Conservation (phyloP, 1,140 invertebrate genomes). For the Hyles euphorbiae region DNA sequence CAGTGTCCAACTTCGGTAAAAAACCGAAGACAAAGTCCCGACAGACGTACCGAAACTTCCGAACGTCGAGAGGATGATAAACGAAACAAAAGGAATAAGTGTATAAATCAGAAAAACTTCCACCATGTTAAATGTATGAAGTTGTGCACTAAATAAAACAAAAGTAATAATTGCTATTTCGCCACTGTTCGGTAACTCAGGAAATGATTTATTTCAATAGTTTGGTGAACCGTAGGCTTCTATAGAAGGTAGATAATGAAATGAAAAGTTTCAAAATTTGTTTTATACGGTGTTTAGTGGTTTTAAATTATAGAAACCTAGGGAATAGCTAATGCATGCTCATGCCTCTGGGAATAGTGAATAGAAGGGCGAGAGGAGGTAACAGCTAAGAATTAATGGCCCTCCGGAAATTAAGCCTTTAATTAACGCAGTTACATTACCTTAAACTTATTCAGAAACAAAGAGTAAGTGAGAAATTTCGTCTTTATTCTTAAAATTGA, state of each 20-base stretch:
- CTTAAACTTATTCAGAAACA: no score
- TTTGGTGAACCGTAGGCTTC: background rate
- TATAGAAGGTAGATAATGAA: no score
- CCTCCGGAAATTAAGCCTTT: no score
- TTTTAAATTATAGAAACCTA: background rate
- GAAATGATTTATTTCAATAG: slow-evolving; percentile 16
- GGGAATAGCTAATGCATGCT: background rate
- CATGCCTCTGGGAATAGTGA: background rate
- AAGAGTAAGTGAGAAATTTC: no score
- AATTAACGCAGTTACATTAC: no score
- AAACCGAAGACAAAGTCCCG: no score
- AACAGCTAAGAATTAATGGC: background rate
- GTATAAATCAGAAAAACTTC: slow-evolving; percentile 23
- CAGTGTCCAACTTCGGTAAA: no score
- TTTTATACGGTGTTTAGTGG: background rate
- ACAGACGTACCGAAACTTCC: no score
- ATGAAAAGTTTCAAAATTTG: background rate
- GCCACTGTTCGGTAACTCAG: slow-evolving; percentile 12
- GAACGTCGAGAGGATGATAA: no score
- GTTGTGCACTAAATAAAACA: slow-evolving; percentile 23
- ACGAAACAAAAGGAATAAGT: background rate
- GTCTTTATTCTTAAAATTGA: no score
- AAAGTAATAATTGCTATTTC: slow-evolving; percentile 32
- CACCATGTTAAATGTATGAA: slow-evolving; percentile 18
- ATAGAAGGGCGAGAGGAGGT: background rate